Evolutionary conservation across 23 tunicate genomes (phyloP).

Genomic region (Ascidia mentula): DNA sequence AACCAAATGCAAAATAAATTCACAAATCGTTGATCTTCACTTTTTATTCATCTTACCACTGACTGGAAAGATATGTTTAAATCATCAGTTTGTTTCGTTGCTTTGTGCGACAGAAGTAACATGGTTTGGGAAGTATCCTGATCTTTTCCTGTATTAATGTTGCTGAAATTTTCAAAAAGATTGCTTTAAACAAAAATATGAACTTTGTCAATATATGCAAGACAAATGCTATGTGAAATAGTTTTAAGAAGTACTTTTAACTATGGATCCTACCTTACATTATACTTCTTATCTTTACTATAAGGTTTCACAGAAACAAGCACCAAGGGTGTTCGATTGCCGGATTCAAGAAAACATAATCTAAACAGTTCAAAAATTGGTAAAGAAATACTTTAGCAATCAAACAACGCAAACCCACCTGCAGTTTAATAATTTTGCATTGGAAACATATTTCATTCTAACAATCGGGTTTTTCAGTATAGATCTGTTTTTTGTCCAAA

Average conservation of each 20-base stretch:
- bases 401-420: not conserved
- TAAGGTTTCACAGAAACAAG: slow-evolving; percentile 35
- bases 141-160: not conserved
- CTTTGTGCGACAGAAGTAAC: not conserved
- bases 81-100: not conserved
- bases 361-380: not conserved
- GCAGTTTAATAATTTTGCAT: not conserved
- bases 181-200: too few species aligned
- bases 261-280: slow-evolving; percentile 11
- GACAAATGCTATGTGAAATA: not conserved
- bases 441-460: slow-evolving; percentile 10
- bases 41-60: not conserved
- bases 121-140: not conserved
- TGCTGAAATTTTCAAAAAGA: too few species aligned
- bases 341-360: slow-evolving; percentile 36
- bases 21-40: too few species aligned
- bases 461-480: not conserved
- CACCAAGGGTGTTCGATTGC: slow-evolving; percentile 22
- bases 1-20: too few species aligned
- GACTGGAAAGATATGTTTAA: not conserved
- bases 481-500: not conserved
- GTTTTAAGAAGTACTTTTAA: not conserved
- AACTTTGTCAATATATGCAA: too few species aligned
- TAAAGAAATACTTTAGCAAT: not conserved
- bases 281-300: slow-evolving; percentile 22